A percentile compares a stretch with the other conserved stretches of the same genome.
phyloP scores from a whole-genome alignment of 2,888 invertebrate species.

The Nomada goodeniana region DNA sequence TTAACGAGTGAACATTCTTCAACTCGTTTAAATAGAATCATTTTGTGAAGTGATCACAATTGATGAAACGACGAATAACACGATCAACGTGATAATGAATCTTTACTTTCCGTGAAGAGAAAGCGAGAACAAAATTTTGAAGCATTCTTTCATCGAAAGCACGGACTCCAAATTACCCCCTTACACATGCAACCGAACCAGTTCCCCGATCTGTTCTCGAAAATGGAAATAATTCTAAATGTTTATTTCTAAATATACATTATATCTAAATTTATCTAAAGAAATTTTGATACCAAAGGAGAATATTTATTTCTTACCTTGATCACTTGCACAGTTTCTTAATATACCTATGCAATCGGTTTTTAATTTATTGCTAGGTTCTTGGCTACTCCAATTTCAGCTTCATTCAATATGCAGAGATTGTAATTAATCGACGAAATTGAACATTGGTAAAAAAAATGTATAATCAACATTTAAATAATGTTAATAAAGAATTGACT shows the following conservation, averaged over 20 bases:
- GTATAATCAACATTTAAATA: too few relatives aligned
- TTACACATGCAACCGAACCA: conserved; percentile 37
- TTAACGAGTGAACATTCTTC: not conserved
- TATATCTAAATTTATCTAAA: too few relatives aligned
- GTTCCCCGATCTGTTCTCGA: conserved; percentile 18
- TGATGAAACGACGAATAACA: conserved; percentile 5
- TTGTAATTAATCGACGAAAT: not conserved
- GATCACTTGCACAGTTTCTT: too few relatives aligned
- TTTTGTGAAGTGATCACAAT: too few relatives aligned
- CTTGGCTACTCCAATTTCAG: too few relatives aligned
- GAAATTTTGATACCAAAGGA: too few relatives aligned
- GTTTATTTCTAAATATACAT: too few relatives aligned
- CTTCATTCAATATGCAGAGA: too few relatives aligned
- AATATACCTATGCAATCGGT: too few relatives aligned
- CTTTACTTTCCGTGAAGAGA: not conserved
- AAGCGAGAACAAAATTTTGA: conserved; percentile 16
- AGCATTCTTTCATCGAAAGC: not conserved
- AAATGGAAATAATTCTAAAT: not conserved
- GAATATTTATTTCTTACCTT: too few relatives aligned
- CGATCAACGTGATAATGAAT: not conserved
- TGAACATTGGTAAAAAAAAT: not conserved
- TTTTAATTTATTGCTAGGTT: too few relatives aligned
- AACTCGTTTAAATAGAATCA: conserved; percentile 12
- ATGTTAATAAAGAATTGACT: too few relatives aligned
- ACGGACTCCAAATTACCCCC: conserved; percentile 25